Evolutionary conservation across 2,113 vertebrate genomes (phyloP).

Genomic region (Nannospalax galili): DNA sequence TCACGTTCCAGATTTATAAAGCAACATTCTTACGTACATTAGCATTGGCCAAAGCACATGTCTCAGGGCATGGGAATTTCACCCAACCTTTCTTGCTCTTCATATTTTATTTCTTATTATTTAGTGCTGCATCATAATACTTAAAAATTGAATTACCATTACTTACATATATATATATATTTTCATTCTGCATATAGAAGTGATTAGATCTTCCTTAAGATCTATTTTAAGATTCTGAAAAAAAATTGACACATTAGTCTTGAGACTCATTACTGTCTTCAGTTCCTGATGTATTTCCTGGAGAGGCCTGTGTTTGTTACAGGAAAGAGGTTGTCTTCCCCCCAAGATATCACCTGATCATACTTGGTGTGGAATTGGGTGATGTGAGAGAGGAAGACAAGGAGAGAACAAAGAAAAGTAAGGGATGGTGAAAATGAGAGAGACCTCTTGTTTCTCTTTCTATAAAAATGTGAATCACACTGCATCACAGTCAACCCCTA

Average conservation of each 20-base stretch:
- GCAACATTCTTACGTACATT: neutral
- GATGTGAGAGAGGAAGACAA: neutral
- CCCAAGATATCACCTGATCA: neutral
- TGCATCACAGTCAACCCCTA: neutral
- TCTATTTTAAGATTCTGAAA: neutral
- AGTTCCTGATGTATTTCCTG: neutral
- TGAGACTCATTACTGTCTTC: neutral
- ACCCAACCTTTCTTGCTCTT: neutral
- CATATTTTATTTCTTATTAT: neutral
- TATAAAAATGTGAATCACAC: neutral
- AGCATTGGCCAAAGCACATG: neutral
- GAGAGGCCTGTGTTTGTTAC: rapidly evolving
- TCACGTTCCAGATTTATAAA: neutral
- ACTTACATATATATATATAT: neutral
- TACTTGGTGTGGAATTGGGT: rapidly evolving
- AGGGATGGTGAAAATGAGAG: rapidly evolving
- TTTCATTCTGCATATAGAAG: neutral
- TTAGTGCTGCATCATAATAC: neutral
- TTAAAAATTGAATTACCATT: neutral
- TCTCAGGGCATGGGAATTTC: neutral
- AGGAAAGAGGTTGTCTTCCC: rapidly evolving
- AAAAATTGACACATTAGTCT: neutral
- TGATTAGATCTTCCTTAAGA: neutral
- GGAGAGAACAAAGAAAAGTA: too few species aligned
- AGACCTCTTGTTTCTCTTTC: neutral